Base-by-base conservation (phyloP, 2,797 vertebrate species). In the Falco naumanni region DNA sequence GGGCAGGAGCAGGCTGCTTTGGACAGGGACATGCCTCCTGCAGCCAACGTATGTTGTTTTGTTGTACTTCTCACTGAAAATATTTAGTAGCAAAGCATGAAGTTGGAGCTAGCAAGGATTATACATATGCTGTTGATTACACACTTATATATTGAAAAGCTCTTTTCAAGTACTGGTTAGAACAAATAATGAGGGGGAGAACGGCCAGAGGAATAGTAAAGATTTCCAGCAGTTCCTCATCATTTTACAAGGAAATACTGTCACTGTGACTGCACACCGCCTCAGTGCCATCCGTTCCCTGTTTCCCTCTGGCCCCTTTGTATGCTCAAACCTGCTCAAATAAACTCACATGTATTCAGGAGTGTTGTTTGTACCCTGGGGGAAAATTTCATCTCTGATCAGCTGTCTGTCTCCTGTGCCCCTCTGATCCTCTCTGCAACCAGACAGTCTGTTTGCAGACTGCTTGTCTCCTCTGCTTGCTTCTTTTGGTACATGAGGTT, bases 361-460 rank as follows among this genome's bases (percentile, higher is more conserved):
- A 93, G 61, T 24, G 25, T 22, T 76, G 72, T 64, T 87, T 64
- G 25, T 92, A 47, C 66, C 82, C 74, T 89, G 11, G 4, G 78
- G 68, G 77, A 92, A 87, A 93, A 86, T 74, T 90, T 92, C 26
- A 43, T 89, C 84, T 93, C 87, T 89, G 61, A 83, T 92, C 43
- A 66, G n/a, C 72, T 92, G 63, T 71, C 81, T 93, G 45, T 76
- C 53, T 96, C 31, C 59, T 82, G 69, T 95, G 71, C 57, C 68
- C 75, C 82, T 87, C 82, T 74, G 79, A 83, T 94, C 61, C 37
- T 56, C 54, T 68, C 59, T 84, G 76, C 86, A 93, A 31, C 77
- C 47, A 81, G 53, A 48, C 75, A 53, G 50, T 75, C 50, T 81
- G 45, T 87, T 90, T 89, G 56, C 74, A 84, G 68, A 60, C 71